phyloP scores from a whole-genome alignment of 2,113 vertebrate genomes.

The Grus americana region DNA sequence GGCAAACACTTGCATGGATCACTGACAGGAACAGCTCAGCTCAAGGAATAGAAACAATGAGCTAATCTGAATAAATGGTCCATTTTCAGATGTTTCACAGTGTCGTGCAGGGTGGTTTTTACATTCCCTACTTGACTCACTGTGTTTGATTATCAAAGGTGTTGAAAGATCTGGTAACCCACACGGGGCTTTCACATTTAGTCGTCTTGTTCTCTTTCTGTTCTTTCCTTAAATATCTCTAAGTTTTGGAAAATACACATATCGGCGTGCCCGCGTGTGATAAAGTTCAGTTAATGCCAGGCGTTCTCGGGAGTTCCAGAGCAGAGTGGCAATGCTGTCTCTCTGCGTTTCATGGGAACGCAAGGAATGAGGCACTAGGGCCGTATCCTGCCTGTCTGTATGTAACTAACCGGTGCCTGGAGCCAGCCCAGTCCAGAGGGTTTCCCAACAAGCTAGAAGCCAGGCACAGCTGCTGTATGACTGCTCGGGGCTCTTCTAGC shows the following conservation, averaged over 20 bases:
- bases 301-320: not conserved
- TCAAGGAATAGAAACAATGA: constrained; percentile 13
- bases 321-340: not conserved
- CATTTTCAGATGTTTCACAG: not conserved
- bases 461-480: not conserved
- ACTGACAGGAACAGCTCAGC: not conserved
- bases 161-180: not conserved
- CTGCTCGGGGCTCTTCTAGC: not conserved
- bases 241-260: not conserved
- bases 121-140: not conserved
- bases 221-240: not conserved
- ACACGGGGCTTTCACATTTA: not conserved
- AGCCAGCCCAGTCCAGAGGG: not conserved
- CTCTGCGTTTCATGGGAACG: not conserved
- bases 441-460: not conserved
- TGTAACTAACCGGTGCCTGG: not conserved
- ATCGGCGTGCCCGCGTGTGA: not conserved
- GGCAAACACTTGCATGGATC: not conserved
- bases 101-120: not conserved
- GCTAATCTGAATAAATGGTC: constrained; percentile 2
- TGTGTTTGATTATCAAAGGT: not conserved
- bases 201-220: not conserved
- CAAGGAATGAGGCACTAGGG: not conserved
- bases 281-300: not conserved
- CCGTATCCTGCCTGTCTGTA: not conserved